These are phyloP conservation scores for Lampris incognitus DNA, from an alignment of 2,113 vertebrate genomes.

Conservation along the genomic window DNA sequence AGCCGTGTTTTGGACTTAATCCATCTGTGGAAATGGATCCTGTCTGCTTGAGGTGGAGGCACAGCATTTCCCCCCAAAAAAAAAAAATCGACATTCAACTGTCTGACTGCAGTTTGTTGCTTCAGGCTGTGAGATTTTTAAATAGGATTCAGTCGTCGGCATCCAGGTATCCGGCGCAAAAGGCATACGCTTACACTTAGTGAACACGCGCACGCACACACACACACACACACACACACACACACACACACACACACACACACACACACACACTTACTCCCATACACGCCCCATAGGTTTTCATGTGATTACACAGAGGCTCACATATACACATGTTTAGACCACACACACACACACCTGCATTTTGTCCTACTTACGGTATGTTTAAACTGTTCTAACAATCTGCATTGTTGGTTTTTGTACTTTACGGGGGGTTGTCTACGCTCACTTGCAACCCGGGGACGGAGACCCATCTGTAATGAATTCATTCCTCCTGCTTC, in stretches of 20 bases:
- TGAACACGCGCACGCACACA: no score
- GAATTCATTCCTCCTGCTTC: neutral
- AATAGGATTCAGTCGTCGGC: neutral
- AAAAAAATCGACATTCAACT: neutral
- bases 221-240: neutral
- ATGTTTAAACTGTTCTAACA: neutral
- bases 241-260: slow-evolving; percentile 11
- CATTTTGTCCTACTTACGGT: neutral
- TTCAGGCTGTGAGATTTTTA: neutral
- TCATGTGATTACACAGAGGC: no score
- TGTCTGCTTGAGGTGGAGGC: neutral
- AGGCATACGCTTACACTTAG: no score
- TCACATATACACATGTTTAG: no score
- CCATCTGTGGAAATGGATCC: neutral
- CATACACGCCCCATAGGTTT: neutral
- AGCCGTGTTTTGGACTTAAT: neutral
- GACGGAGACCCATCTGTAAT: neutral
- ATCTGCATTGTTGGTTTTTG: slow-evolving; percentile 3
- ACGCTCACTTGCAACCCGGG: neutral
- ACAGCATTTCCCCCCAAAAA: neutral
- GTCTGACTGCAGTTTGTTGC: neutral
- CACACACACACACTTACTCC: neutral
- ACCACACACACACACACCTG: neutral
- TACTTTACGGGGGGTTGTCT: neutral
- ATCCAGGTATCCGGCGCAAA: neutral